These are phyloP conservation scores for Phycodurus eques DNA, from an alignment of 2,113 vertebrate genomes.

Conservation along the genomic window DNA sequence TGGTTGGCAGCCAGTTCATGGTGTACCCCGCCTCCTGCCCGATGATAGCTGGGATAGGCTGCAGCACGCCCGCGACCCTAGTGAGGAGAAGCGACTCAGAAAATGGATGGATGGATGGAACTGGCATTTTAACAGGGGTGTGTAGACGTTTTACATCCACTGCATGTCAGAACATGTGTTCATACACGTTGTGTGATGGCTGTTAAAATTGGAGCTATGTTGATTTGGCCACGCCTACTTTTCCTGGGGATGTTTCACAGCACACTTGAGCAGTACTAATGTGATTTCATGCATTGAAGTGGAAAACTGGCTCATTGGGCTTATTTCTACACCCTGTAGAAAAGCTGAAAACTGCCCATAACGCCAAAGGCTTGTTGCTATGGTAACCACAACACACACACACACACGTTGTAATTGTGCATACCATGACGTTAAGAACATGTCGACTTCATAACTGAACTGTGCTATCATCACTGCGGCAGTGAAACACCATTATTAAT, in stretches of 20 bases:
- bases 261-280: not conserved
- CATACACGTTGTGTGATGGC: too few relatives aligned
- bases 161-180: too few relatives aligned
- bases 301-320: not conserved
- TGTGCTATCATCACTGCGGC: not conserved
- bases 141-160: too few relatives aligned
- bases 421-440: not conserved
- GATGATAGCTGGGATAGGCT: too few relatives aligned
- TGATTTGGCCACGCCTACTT: not conserved
- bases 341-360: not conserved
- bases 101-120: too few relatives aligned
- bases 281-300: not conserved
- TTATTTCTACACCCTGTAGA: not conserved
- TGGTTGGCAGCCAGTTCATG: too few relatives aligned
- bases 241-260: not conserved
- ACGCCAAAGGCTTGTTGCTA: slow-evolving; percentile 1
- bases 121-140: too few relatives aligned
- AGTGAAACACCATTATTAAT: not conserved
- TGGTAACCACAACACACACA: not conserved
- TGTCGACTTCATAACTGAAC: not conserved
- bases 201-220: not conserved
- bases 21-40: too few relatives aligned
- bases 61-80: too few relatives aligned
- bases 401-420: not conserved
- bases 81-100: too few relatives aligned